phyloP scores from a whole-genome alignment of 1,140 invertebrate genomes.

The Mizuhopecten yessoensis region DNA sequence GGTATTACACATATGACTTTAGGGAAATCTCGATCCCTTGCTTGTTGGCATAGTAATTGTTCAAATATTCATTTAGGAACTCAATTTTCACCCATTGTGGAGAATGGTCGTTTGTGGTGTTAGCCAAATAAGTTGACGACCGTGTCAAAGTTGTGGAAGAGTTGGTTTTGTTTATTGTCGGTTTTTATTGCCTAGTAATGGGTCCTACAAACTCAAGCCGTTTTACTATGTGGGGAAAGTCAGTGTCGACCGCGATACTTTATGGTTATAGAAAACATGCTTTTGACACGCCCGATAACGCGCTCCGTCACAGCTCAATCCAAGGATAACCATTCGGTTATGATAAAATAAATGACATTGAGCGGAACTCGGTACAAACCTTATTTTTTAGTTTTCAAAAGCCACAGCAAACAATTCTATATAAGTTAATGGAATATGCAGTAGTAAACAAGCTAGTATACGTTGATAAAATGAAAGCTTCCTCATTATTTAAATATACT shows the following conservation, averaged over 20 bases:
- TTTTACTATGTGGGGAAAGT: slow-evolving; percentile 26
- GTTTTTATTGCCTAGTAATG: slow-evolving; percentile 3
- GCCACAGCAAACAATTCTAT: too few species aligned
- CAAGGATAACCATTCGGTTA: neutral
- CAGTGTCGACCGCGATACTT: neutral
- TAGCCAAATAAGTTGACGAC: neutral
- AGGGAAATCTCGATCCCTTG: neutral
- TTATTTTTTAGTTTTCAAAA: neutral
- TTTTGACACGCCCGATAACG: neutral
- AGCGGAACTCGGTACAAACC: neutral
- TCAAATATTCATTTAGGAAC: neutral
- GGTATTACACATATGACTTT: slow-evolving; percentile 18
- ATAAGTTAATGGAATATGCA: neutral
- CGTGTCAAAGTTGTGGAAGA: neutral
- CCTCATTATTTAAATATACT: too few species aligned
- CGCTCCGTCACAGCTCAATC: neutral
- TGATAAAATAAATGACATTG: neutral
- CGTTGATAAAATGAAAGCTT: too few species aligned
- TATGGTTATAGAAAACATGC: neutral
- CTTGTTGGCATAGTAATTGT: slow-evolving; percentile 9
- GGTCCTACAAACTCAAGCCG: neutral
- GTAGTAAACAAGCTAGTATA: too few species aligned
- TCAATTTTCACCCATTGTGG: slow-evolving; percentile 25
- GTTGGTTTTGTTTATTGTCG: slow-evolving; percentile 17
- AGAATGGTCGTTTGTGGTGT: neutral